phyloP scores from a whole-genome alignment of 2,888 invertebrate genomes.

The Julus scanicus region DNA sequence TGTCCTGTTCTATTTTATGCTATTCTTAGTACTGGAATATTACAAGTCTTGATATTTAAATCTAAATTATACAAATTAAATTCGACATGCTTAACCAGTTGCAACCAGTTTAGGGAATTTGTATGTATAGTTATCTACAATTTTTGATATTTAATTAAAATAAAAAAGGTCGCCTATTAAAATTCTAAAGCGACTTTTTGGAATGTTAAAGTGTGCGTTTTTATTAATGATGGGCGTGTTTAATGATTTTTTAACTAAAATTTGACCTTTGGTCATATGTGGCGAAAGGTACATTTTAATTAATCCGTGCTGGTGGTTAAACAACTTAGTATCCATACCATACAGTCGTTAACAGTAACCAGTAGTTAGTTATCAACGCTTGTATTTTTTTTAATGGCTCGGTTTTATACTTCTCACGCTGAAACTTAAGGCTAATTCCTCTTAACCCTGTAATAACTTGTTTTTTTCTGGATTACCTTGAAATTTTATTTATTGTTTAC shows the following conservation, averaged over 20 bases:
- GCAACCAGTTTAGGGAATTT: neutral
- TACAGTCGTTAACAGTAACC: neutral
- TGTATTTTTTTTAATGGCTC: neutral
- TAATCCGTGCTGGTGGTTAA: neutral
- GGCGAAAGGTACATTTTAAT: neutral
- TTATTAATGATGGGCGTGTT: neutral
- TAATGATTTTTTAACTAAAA: neutral
- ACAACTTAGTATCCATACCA: neutral
- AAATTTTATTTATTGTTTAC: neutral
- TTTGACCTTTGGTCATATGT: neutral
- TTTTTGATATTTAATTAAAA: neutral
- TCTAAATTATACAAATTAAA: neutral
- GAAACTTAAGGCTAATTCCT: neutral
- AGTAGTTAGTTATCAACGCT: neutral
- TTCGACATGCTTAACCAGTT: neutral
- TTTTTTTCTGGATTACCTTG: constrained; percentile 34
- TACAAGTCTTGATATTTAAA: neutral
- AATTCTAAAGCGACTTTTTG: neutral
- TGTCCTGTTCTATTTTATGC: too few species aligned
- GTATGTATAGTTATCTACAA: neutral
- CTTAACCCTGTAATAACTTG: constrained; percentile 24
- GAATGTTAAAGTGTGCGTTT: neutral
- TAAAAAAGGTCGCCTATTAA: constrained; percentile 7
- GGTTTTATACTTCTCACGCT: neutral
- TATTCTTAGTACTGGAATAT: neutral